phyloP scores from a whole-genome alignment of 2,113 vertebrate species.

The Lanius ludovicianus region DNA sequence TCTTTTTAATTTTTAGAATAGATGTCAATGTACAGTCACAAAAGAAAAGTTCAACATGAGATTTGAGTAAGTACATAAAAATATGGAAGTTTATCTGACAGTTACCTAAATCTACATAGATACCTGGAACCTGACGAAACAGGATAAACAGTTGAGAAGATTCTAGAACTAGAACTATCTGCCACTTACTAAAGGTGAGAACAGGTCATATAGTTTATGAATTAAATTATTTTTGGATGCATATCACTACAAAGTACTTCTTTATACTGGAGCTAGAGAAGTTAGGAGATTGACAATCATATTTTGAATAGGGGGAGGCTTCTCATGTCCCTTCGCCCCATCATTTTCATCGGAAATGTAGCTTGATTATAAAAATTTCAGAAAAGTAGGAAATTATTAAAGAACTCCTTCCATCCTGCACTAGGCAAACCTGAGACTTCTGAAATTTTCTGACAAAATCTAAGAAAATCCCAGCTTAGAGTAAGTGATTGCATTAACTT shows the following conservation, averaged over 20 bases:
- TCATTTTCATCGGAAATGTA: not conserved
- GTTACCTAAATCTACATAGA: not conserved
- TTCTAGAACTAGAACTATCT: not conserved
- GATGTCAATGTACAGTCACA: not conserved
- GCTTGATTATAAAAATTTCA: not conserved
- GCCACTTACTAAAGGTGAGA: not conserved
- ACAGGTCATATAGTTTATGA: not conserved
- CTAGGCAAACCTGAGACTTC: not conserved
- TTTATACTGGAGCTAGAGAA: not conserved
- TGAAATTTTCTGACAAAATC: not conserved
- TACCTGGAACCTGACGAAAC: not conserved
- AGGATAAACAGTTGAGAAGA: not conserved
- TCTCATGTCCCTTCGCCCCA: not conserved
- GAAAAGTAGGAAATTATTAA: not conserved
- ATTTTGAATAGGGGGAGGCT: not conserved
- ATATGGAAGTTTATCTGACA: not conserved
- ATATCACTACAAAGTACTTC: not conserved
- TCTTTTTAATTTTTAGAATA: not conserved
- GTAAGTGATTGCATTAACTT: not conserved
- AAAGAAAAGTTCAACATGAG: not conserved
- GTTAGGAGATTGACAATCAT: not conserved
- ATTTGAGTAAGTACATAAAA: not conserved
- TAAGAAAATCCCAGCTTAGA: not conserved
- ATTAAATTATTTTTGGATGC: not conserved
- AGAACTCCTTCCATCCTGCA: not conserved